These are phyloP conservation scores for Elephantulus edwardii DNA, from an alignment of 2,113 vertebrate genomes.

Conservation along the genomic window DNA sequence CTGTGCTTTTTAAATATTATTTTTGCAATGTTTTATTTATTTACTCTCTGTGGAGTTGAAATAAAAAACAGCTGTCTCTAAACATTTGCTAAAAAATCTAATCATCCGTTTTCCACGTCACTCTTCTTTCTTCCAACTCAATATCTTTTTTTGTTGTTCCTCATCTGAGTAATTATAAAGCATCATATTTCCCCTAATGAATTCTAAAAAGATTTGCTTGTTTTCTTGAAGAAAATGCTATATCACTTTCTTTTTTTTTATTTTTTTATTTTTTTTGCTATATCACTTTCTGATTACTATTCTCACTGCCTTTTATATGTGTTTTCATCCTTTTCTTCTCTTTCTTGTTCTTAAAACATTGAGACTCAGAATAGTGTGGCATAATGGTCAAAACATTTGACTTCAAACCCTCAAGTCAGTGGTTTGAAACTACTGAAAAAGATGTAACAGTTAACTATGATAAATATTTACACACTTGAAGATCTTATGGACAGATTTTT, in stretches of 20 bases:
- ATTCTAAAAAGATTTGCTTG: background rate
- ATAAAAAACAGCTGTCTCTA: background rate
- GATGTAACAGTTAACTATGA: background rate
- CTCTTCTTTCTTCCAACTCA: background rate
- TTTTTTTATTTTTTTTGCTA: too few species aligned
- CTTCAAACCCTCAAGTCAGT: background rate
- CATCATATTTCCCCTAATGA: background rate
- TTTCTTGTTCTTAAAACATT: background rate
- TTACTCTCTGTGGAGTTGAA: background rate
- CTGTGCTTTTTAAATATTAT: background rate
- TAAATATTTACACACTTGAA: background rate
- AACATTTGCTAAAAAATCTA: constrained; percentile 7
- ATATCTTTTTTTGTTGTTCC: background rate
- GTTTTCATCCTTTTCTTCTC: background rate
- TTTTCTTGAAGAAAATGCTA: background rate
- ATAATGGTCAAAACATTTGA: background rate
- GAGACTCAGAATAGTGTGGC: background rate
- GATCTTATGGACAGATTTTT: too few species aligned
- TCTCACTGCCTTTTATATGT: background rate
- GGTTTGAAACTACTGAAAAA: background rate
- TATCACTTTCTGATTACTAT: background rate
- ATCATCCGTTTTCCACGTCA: background rate
- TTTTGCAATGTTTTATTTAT: background rate
- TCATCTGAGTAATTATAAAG: background rate
- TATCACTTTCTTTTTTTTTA: background rate